These are phyloP conservation scores for Phodopus roborovskii DNA, from an alignment of 2,113 vertebrate species.

Conservation along the genomic window DNA sequence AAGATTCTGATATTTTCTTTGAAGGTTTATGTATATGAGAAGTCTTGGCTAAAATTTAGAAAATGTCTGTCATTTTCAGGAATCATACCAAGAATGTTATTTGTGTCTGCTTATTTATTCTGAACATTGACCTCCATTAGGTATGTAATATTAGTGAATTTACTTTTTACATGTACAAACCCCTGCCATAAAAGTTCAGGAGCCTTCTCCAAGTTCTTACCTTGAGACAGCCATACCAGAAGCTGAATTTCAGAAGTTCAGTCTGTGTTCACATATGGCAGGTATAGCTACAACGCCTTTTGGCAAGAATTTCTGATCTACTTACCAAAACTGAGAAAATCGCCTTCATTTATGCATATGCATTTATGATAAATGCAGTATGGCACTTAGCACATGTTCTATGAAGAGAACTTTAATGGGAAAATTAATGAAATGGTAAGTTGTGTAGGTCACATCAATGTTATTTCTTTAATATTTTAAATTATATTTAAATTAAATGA, in stretches of 20 bases:
- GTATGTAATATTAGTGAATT: neutral
- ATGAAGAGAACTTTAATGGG: neutral
- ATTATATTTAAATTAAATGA: neutral
- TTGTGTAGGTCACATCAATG: neutral
- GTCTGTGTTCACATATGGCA: neutral
- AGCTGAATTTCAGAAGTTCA: neutral
- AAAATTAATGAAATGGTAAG: neutral
- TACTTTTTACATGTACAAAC: neutral
- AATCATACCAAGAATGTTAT: neutral
- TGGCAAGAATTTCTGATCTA: neutral
- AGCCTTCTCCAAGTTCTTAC: neutral
- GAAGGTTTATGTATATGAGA: neutral
- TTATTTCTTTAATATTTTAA: neutral
- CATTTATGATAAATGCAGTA: neutral
- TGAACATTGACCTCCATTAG: neutral
- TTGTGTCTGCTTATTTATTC: neutral
- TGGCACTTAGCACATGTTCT: neutral
- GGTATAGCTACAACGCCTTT: neutral
- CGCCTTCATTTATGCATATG: neutral
- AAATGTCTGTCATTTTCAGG: neutral
- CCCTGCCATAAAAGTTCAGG: neutral
- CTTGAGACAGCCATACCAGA: neutral
- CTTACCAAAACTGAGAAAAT: neutral
- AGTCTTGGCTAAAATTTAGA: neutral
- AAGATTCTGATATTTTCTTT: neutral